phyloP scores from a whole-genome alignment of 2,113 vertebrate genomes.

The Calidris pygmaea region DNA sequence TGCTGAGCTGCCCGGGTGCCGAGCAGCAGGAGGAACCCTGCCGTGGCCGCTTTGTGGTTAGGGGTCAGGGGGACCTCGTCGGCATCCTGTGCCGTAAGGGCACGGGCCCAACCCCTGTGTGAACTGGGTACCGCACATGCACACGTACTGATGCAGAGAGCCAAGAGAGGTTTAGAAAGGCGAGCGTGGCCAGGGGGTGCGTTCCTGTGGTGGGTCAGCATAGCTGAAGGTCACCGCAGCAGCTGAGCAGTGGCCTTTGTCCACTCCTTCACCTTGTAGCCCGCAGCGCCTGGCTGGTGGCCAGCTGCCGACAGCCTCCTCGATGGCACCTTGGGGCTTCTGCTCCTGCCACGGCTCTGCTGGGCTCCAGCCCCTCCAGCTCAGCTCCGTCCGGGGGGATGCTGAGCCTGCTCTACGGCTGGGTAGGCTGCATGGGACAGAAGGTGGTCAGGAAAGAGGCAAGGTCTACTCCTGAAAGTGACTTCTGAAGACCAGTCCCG shows the following conservation, averaged over 20 bases:
- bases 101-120: neutral
- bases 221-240: constrained; percentile 14
- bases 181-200: neutral
- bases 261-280: neutral
- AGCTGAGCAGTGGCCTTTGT: constrained; percentile 40
- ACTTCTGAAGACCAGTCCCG: neutral
- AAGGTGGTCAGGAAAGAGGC: neutral
- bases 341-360: fast-evolving
- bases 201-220: neutral
- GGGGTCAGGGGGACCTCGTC: fast-evolving
- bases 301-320: neutral
- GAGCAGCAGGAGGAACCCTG: neutral
- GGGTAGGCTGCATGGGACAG: neutral
- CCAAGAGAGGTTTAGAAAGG: neutral
- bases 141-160: neutral
- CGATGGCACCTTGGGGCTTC: neutral
- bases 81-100: fast-evolving
- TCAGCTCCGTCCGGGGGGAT: fast-evolving
- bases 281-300: neutral
- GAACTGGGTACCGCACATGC: fast-evolving
- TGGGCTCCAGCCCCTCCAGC: neutral
- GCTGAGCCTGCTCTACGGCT: neutral
- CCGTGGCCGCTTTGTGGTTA: neutral
- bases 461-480: neutral
- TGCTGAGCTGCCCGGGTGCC: neutral